A percentile compares a stretch with the other conserved stretches of the same genome.
These are phyloP conservation scores for Anser cygnoides DNA, from an alignment of 2,113 vertebrate species.

Conservation along the genomic window DNA sequence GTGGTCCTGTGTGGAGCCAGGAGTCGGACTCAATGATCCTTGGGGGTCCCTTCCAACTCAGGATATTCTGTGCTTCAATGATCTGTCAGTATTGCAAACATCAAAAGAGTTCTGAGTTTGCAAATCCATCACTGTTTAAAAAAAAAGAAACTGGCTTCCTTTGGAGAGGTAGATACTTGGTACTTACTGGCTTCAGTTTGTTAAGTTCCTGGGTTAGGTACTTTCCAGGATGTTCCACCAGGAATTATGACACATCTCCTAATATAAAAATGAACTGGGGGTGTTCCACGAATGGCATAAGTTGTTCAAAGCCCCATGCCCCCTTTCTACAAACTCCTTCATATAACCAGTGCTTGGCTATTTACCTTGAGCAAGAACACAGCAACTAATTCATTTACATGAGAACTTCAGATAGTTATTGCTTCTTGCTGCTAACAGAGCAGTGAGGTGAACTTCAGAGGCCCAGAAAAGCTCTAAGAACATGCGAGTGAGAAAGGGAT, in stretches of 20 bases:
- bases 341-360: background rate
- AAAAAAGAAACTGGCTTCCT: background rate
- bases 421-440: background rate
- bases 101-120: background rate
- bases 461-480: background rate
- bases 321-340: background rate
- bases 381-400: background rate
- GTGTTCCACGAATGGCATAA: background rate
- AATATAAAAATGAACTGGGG: background rate
- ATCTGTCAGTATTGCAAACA: background rate
- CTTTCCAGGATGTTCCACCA: background rate
- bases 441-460: background rate
- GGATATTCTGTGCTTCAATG: no score
- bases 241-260: background rate
- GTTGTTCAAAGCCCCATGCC: background rate
- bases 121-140: background rate
- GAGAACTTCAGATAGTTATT: background rate
- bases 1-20: no score
- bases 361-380: background rate
- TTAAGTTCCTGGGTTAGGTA: background rate
- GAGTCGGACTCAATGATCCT: no score
- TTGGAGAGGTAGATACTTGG: background rate
- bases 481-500: background rate
- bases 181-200: background rate
- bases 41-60: no score